Conservation (phyloP, 2,797 vertebrate species). For the Triplophysa yarkandensis region DNA sequence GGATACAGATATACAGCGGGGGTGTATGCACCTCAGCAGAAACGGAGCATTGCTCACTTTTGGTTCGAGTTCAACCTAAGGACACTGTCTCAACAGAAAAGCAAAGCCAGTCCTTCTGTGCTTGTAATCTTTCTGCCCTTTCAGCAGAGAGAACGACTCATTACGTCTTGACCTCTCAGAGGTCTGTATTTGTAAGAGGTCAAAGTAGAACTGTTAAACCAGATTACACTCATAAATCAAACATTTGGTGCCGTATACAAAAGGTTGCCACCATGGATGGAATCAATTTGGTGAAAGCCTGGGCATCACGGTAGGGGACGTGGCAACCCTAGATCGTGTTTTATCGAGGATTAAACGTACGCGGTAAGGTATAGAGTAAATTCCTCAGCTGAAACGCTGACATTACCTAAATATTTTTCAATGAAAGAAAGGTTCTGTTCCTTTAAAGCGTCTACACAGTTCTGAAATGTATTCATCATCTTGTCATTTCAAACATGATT, state of each 20-base stretch:
- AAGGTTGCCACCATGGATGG: background rate
- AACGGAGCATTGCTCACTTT: conserved; percentile 1
- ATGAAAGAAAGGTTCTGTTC: too few species aligned
- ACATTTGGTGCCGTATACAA: background rate
- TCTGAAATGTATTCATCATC: too few species aligned
- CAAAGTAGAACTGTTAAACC: conserved; percentile 13
- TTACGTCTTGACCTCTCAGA: conserved; percentile 20
- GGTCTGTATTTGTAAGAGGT: conserved; percentile 26
- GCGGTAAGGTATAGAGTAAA: background rate
- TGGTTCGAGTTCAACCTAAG: conserved; percentile 41
- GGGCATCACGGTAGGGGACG: background rate
- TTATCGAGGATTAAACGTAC: background rate
- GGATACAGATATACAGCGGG: conserved; percentile 13
- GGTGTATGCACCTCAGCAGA: background rate
- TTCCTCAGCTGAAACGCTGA: background rate
- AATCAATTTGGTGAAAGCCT: conserved; percentile 1
- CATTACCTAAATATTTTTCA: background rate
- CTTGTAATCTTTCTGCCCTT: conserved; percentile 26
- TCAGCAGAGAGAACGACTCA: conserved; percentile 13
- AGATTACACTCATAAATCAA: conserved; percentile 23
- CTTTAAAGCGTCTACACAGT: too few species aligned
- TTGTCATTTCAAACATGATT: too few species aligned
- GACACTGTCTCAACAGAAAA: conserved; percentile 35
- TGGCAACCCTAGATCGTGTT: background rate
- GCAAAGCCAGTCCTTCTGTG: conserved; percentile 22